Evolutionary conservation across 2,888 invertebrate genomes (phyloP).

Genomic region (Torymus auratus): DNA sequence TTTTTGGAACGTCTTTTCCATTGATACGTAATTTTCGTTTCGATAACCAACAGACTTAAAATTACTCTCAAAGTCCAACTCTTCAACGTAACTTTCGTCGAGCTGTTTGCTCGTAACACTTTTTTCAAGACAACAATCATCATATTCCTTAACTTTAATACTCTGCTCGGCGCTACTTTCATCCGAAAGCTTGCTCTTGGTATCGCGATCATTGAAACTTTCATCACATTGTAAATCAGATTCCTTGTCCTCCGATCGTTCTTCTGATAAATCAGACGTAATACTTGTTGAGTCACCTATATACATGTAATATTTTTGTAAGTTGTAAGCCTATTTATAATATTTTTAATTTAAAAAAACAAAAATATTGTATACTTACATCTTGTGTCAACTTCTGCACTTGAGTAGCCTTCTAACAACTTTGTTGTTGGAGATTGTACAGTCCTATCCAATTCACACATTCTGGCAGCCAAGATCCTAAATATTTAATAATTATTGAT

Average conservation of each 20-base stretch:
- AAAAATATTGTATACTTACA: slow-evolving; percentile 59
- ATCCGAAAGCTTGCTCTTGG: slow-evolving; percentile 38
- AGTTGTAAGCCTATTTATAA: background rate
- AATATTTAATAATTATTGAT: slow-evolving; percentile 62
- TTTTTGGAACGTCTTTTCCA: slow-evolving; percentile 4
- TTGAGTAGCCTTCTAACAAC: slow-evolving; percentile 81
- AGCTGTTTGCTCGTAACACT: slow-evolving; percentile 16
- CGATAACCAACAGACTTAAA: slow-evolving; percentile 31
- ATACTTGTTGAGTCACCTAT: slow-evolving; percentile 55
- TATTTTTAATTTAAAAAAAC: background rate
- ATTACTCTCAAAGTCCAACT: background rate
- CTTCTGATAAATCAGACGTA: slow-evolving; percentile 57
- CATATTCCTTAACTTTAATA: slow-evolving; percentile 51
- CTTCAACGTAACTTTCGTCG: slow-evolving; percentile 4
- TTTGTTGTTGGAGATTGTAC: slow-evolving; percentile 84
- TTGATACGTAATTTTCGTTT: slow-evolving; percentile 3
- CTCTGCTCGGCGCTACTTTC: slow-evolving; percentile 54
- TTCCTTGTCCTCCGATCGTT: slow-evolving; percentile 54
- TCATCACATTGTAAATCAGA: slow-evolving; percentile 56
- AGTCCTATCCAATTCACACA: slow-evolving; percentile 89
- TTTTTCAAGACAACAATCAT: slow-evolving; percentile 43
- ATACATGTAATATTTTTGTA: slow-evolving; percentile 5
- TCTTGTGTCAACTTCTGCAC: slow-evolving; percentile 77
- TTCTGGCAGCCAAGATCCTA: slow-evolving; percentile 88
- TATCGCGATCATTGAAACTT: slow-evolving; percentile 27